Percentiles rank a stretch among this genome's conserved stretches.
Evolutionary conservation across 2,888 invertebrate genomes (phyloP).

Genomic region (Epirrita christyi): DNA sequence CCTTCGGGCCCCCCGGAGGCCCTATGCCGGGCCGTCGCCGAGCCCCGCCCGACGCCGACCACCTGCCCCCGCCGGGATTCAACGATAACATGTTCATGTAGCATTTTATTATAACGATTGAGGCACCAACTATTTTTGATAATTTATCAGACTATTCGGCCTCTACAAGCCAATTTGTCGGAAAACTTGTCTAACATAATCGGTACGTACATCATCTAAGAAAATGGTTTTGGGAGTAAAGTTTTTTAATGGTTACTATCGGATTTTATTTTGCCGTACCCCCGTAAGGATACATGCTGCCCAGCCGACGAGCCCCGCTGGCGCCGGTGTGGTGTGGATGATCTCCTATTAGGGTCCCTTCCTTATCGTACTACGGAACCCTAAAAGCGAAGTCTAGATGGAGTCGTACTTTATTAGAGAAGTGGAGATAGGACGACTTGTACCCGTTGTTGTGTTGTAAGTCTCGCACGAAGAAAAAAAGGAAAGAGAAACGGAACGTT

Average conservation of each 20-base stretch:
- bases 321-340: too few relatives aligned
- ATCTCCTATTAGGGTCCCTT: too few relatives aligned
- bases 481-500: too few relatives aligned
- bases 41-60: slow-evolving; percentile 87
- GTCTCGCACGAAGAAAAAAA: too few relatives aligned
- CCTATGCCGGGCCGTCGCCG: slow-evolving; percentile 66
- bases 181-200: background rate
- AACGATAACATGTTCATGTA: slow-evolving; percentile 92
- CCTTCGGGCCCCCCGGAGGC: slow-evolving; percentile 88
- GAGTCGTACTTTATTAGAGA: too few relatives aligned
- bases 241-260: slow-evolving; percentile 6
- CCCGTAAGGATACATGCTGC: too few relatives aligned
- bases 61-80: slow-evolving; percentile 90
- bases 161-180: background rate
- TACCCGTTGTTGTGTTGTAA: too few relatives aligned
- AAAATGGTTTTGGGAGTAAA: slow-evolving; percentile 15
- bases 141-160: background rate
- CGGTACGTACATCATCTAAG: background rate
- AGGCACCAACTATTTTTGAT: background rate
- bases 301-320: too few relatives aligned
- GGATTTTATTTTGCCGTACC: background rate
- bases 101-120: slow-evolving; percentile 20
- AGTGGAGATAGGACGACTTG: too few relatives aligned
- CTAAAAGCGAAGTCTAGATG: too few relatives aligned
- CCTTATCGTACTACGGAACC: too few relatives aligned